phyloP scores from a whole-genome alignment of 2,888 invertebrate species.

The Erannis defoliaria region DNA sequence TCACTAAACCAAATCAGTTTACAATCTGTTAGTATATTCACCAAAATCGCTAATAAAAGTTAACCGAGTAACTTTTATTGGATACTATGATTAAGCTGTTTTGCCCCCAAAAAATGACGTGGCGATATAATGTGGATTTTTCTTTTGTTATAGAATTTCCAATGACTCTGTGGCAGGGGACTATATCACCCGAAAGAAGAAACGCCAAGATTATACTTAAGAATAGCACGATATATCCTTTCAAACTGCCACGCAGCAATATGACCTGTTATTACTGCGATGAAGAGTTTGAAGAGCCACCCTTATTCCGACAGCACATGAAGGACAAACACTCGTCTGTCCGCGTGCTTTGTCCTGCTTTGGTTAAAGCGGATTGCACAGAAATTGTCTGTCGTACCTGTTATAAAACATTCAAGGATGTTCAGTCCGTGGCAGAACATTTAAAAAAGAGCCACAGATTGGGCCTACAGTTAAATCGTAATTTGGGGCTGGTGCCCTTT shows the following conservation, averaged over 20 bases:
- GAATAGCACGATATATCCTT: conserved; percentile 78
- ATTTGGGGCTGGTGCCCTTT: conserved; percentile 42
- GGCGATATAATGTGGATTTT: conserved; percentile 18
- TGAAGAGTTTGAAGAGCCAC: conserved; percentile 67
- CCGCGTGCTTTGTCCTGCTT: conserved; percentile 52
- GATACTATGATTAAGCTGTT: background rate
- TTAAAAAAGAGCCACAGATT: conserved; percentile 55
- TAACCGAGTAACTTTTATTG: background rate
- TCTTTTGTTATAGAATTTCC: conserved; percentile 11
- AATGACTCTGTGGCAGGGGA: conserved; percentile 5
- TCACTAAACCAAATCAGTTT: no score
- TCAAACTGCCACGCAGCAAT: conserved; percentile 71
- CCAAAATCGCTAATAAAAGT: no score
- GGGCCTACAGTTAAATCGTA: conserved; percentile 24
- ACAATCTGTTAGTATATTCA: no score
- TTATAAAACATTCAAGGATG: conserved; percentile 46
- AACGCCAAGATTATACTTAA: conserved; percentile 72
- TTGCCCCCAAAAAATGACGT: background rate
- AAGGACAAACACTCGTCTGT: conserved; percentile 23
- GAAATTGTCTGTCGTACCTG: conserved; percentile 67
- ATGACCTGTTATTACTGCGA: conserved; percentile 80
- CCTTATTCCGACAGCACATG: conserved; percentile 66
- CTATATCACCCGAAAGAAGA: background rate
- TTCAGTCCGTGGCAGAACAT: conserved; percentile 56
- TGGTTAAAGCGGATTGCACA: conserved; percentile 65